phyloP scores from a whole-genome alignment of 30 jellyfish, hydroid and myxozoan species.

The Aurelia aurita region DNA sequence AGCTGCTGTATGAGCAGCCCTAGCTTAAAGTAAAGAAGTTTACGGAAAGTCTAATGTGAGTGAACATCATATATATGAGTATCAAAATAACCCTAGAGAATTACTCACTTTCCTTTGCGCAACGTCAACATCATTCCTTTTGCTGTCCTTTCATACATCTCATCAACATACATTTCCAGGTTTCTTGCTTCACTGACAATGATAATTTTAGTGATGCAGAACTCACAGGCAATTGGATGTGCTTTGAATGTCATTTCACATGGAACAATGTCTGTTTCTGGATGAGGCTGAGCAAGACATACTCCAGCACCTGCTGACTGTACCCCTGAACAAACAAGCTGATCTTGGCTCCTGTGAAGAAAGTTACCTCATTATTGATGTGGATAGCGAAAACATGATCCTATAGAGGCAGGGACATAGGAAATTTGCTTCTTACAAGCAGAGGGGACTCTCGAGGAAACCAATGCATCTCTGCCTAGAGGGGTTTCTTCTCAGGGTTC shows the following conservation, averaged over 20 bases:
- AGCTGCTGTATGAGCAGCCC: too few relatives aligned
- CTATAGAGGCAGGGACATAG: too few relatives aligned
- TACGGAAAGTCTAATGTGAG: too few relatives aligned
- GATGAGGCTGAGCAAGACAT: conserved; percentile 71
- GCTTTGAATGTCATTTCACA: conserved; percentile 92
- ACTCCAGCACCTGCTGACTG: conserved; percentile 77
- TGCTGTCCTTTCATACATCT: conserved; percentile 90
- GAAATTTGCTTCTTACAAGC: too few relatives aligned
- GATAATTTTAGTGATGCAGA: conserved; percentile 66
- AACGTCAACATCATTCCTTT: conserved; percentile 84
- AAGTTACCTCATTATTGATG: background rate
- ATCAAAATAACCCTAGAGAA: too few relatives aligned
- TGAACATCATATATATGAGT: too few relatives aligned
- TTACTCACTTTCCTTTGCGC: conserved; percentile 89
- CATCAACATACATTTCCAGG: conserved; percentile 87
- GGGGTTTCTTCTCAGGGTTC: too few relatives aligned
- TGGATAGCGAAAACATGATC: background rate
- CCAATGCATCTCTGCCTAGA: too few relatives aligned
- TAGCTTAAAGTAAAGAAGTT: too few relatives aligned
- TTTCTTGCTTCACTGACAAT: conserved; percentile 95
- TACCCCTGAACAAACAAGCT: conserved; percentile 63
- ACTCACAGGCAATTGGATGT: conserved; percentile 70
- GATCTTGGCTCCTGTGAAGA: conserved; percentile 62
- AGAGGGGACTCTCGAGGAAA: too few relatives aligned
- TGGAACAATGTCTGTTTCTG: conserved; percentile 77